phyloP scores from a whole-genome alignment of 2,797 vertebrate genomes.

The Botia almorhae region DNA sequence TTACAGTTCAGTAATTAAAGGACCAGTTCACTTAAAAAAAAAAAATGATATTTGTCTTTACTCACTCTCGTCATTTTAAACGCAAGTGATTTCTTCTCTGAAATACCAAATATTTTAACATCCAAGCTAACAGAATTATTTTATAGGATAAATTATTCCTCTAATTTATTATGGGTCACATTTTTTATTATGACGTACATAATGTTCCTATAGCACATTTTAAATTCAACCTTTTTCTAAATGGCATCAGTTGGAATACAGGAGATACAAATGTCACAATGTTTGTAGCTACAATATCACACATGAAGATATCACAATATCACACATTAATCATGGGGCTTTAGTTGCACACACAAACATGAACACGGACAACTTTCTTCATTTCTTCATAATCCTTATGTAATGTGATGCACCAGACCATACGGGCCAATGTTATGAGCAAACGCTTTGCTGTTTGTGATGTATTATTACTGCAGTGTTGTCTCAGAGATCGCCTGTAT shows the following conservation, averaged over 20 bases:
- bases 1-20: background rate
- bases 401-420: background rate
- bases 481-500: background rate
- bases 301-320: no score
- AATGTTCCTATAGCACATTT: background rate
- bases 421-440: background rate
- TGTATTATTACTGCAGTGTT: background rate
- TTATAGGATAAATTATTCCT: background rate
- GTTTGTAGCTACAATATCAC: background rate
- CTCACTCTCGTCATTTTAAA: no score
- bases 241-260: background rate
- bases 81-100: background rate
- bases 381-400: slow-evolving; percentile 20
- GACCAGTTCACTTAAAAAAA: background rate
- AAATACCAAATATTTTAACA: background rate
- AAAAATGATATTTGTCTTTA: background rate
- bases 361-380: background rate
- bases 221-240: background rate
- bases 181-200: no score
- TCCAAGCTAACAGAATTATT: background rate
- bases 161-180: background rate
- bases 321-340: background rate
- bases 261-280: background rate
- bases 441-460: background rate
- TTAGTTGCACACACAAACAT: background rate